Base-by-base conservation (phyloP, 2,888 invertebrate genomes). In the Platypus cylindrus region DNA sequence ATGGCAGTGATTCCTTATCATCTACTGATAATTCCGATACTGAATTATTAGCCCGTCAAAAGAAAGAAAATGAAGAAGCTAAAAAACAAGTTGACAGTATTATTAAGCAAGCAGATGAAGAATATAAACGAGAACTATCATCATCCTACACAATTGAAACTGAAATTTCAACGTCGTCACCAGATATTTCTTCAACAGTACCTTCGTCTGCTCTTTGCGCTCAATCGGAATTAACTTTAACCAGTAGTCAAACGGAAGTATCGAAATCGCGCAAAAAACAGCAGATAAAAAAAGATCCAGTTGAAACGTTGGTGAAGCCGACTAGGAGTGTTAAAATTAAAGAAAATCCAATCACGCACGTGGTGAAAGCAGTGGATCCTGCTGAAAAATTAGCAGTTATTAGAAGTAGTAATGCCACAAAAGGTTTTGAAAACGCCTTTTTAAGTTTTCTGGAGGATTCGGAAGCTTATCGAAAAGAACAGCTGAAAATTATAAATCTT, bases 81-180 rank as follows among this genome's bases (percentile, higher is more conserved):
- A 13, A 52, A 51, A 35, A 44, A 47, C 28, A 55, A 54, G 29
- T 61, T 32, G 59, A 60, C 34, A 52, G 51, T 30, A 61, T 61
- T 26, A 60, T 61, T n/a, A 47, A 53, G 16, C 51, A 55, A 17
- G 60, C 60, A 1, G 52, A 52, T 5, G 48, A 56, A 32, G 62
- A 61, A 40, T 59, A 60, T 42, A 57, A 58, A 44, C 50, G 50
- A 35, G 30, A 30, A 16, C 30, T 30, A 14, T 29, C 30, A 12
- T 24, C 32, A n/a, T 20, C n/a, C n/a, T n/a, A n/a, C n/a, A n/a
- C n/a, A n/a, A n/a, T n/a, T n/a, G 22, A 27, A 20, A 15, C 12
- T 27, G 11, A 24, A 9, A 15, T 5, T 12, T 17, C 3, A 16
- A 17, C 2, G 23, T 23, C 29, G 9, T 7, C 7, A 3, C 14